These are phyloP conservation scores for Drosophila obscura DNA, from an alignment of 1,140 invertebrate genomes.

Conservation along the genomic window DNA sequence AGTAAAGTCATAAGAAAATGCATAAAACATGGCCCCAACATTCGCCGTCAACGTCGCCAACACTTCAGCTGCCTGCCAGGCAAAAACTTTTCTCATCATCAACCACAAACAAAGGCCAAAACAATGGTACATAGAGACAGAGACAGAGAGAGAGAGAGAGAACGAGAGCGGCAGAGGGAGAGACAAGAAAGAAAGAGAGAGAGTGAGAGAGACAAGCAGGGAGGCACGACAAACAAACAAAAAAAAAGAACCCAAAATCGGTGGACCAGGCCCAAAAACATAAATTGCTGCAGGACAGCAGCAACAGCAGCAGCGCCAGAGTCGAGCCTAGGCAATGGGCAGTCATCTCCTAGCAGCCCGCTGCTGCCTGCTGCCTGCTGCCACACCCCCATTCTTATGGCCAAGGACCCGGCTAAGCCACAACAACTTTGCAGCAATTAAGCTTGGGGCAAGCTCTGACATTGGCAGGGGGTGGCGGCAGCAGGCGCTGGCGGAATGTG, in stretches of 20 bases:
- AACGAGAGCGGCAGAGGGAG: neutral
- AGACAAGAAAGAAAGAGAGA: slow-evolving; percentile 2
- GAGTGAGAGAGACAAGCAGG: slow-evolving; percentile 1
- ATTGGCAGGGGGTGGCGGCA: slow-evolving; percentile 32
- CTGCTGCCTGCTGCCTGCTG: neutral
- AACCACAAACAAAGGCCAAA: slow-evolving; percentile 81
- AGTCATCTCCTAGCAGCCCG: slow-evolving; percentile 9
- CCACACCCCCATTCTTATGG: slow-evolving; percentile 20
- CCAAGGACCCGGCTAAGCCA: slow-evolving; percentile 72
- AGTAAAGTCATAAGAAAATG: slow-evolving; percentile 82
- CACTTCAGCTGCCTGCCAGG: slow-evolving; percentile 78
- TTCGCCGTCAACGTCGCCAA: slow-evolving; percentile 75
- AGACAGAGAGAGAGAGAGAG: slow-evolving; percentile 1
- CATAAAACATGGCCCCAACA: slow-evolving; percentile 76
- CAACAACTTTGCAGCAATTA: slow-evolving; percentile 82
- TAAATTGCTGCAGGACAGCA: slow-evolving; percentile 74
- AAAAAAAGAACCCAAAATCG: slow-evolving; percentile 45
- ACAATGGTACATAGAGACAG: slow-evolving; percentile 53
- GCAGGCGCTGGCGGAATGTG: slow-evolving; percentile 7
- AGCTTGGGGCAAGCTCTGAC: slow-evolving; percentile 67
- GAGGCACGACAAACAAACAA: slow-evolving; percentile 41
- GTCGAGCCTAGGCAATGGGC: slow-evolving; percentile 22
- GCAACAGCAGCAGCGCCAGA: slow-evolving; percentile 10
- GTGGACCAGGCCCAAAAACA: slow-evolving; percentile 70
- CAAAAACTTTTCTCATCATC: slow-evolving; percentile 82